phyloP scores from a whole-genome alignment of 2,797 vertebrate genomes.

The Spinus pinus region DNA sequence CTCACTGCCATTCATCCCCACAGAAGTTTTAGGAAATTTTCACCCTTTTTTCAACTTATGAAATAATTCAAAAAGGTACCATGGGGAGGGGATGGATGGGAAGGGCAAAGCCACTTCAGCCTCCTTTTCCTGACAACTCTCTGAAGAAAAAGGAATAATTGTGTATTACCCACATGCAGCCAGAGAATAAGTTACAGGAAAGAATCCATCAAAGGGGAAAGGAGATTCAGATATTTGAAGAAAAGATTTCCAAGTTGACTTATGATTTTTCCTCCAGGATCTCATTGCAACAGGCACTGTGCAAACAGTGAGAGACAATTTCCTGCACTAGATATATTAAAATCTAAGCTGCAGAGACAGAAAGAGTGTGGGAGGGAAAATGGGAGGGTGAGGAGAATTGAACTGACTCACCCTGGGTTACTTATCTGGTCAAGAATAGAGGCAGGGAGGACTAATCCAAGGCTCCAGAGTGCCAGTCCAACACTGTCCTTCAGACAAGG shows the following conservation, averaged over 20 bases:
- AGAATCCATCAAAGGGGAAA: slow-evolving; percentile 31
- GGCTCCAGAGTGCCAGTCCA: slow-evolving; percentile 15
- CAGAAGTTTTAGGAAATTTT: neutral
- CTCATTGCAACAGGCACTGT: slow-evolving; percentile 5
- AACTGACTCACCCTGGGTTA: slow-evolving; percentile 29
- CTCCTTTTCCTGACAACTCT: neutral
- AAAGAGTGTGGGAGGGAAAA: slow-evolving; percentile 41
- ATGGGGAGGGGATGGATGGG: neutral
- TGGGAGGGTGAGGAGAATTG: neutral
- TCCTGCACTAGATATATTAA: slow-evolving; percentile 42
- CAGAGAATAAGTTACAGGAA: slow-evolving; percentile 13
- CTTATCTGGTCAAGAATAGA: slow-evolving; percentile 53
- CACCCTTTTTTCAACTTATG: neutral
- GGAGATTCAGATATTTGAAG: slow-evolving; percentile 24
- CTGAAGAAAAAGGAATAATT: neutral
- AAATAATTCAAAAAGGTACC: neutral
- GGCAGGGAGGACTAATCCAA: slow-evolving; percentile 1
- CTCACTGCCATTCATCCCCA: fast-evolving
- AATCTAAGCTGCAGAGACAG: slow-evolving; percentile 37
- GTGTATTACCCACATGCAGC: neutral
- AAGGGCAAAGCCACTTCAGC: neutral
- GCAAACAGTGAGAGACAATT: slow-evolving; percentile 17
- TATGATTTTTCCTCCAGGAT: slow-evolving; percentile 33
- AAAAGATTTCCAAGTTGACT: slow-evolving; percentile 28
- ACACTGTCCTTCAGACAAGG: slow-evolving; percentile 1